These are phyloP conservation scores for Nymphalis polychloros DNA, from an alignment of 2,888 invertebrate genomes.

Conservation along the genomic window DNA sequence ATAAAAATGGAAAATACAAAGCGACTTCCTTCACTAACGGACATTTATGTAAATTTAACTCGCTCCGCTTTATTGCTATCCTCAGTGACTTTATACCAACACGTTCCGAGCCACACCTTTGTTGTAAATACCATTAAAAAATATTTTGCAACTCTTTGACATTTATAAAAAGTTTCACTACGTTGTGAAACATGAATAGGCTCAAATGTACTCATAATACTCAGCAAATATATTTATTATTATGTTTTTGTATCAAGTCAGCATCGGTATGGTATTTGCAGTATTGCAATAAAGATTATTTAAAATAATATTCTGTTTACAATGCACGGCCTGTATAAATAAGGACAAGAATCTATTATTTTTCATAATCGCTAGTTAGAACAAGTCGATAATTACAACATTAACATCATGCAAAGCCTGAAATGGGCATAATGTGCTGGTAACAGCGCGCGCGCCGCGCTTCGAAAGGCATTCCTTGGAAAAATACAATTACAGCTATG, in stretches of 20 bases:
- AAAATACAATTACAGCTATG: conserved; percentile 46
- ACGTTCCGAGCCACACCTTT: conserved; percentile 22
- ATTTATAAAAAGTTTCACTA: conserved; percentile 19
- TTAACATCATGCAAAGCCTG: conserved; percentile 59
- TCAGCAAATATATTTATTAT: not conserved
- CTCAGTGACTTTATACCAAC: conserved; percentile 42
- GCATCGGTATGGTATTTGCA: not conserved
- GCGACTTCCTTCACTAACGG: conserved; percentile 49
- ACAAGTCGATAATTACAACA: conserved; percentile 59
- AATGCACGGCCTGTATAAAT: conserved; percentile 20
- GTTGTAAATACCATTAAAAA: conserved; percentile 10
- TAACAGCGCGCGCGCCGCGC: conserved; percentile 40
- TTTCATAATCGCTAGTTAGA: conserved; percentile 60
- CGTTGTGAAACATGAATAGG: not conserved
- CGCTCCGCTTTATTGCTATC: conserved; percentile 53
- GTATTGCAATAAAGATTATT: conserved; percentile 8
- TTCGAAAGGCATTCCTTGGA: conserved; percentile 50
- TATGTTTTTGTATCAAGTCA: not conserved
- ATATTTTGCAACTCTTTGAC: conserved; percentile 19
- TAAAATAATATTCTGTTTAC: conserved; percentile 22
- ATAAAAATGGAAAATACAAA: conserved; percentile 75
- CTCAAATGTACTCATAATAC: not conserved
- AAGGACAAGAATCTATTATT: conserved; percentile 33
- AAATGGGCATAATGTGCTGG: conserved; percentile 57
- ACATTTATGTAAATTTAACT: conserved; percentile 62